A percentile compares a stretch with the other conserved stretches of the same genome.
phyloP scores from a whole-genome alignment of 1,140 invertebrate species.

The Aphelenchoides besseyi region DNA sequence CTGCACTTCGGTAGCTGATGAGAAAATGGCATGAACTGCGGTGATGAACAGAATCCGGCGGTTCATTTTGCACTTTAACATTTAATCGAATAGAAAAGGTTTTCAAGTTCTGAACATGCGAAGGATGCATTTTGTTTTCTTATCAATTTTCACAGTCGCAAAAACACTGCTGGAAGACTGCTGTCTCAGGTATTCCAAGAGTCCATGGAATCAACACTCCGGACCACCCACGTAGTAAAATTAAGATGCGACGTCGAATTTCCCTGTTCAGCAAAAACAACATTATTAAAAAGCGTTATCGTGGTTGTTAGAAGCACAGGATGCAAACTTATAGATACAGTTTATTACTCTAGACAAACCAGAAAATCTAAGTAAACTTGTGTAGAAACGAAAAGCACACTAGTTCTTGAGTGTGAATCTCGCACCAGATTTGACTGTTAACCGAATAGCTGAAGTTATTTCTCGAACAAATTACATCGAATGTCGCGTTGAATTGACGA shows the following conservation, averaged over 20 bases:
- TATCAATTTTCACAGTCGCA: not conserved
- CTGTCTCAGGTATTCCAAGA: not conserved
- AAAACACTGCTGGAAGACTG: not conserved
- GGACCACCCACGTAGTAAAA: no score
- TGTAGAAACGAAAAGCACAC: conserved; percentile 1
- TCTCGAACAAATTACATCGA: conserved; percentile 1
- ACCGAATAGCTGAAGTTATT: not conserved
- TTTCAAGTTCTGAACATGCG: not conserved
- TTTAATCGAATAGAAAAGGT: not conserved
- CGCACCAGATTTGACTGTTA: not conserved
- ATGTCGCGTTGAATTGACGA: not conserved
- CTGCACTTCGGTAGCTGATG: not conserved
- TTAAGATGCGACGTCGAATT: no score
- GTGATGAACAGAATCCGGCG: not conserved
- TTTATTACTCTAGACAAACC: no score
- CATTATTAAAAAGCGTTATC: no score
- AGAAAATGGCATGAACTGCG: conserved; percentile 2
- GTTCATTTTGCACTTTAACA: not conserved
- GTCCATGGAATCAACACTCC: no score
- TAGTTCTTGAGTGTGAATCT: not conserved
- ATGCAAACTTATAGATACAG: no score
- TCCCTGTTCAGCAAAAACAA: no score
- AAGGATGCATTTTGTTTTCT: not conserved
- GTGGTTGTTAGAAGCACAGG: no score
- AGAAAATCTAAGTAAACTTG: no score